phyloP scores from a whole-genome alignment of 2,888 invertebrate species.

The Argyresthia goedartella region DNA sequence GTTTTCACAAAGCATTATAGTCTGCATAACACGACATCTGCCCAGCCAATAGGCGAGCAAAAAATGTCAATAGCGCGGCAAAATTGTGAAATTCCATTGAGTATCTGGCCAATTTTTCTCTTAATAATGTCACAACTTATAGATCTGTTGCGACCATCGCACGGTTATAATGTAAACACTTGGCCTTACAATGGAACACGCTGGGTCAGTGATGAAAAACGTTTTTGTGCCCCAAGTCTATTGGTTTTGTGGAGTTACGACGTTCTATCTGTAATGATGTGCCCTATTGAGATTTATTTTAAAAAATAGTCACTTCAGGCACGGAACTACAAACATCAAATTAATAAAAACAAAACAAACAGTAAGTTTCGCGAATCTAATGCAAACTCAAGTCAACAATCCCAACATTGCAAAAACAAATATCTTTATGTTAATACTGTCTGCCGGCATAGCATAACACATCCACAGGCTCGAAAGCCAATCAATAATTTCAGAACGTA shows the following conservation, averaged over 20 bases:
- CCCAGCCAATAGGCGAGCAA: slow-evolving; percentile 28
- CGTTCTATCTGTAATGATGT: not conserved
- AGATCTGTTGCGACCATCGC: slow-evolving; percentile 33
- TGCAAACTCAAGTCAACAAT: too few relatives aligned
- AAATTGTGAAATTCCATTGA: slow-evolving; percentile 34
- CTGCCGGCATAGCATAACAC: too few relatives aligned
- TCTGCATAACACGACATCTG: slow-evolving; percentile 40
- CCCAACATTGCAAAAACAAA: too few relatives aligned
- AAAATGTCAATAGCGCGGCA: slow-evolving; percentile 38
- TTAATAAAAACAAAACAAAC: too few relatives aligned
- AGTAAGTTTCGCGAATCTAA: too few relatives aligned
- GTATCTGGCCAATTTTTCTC: slow-evolving; percentile 47
- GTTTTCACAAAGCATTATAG: slow-evolving; percentile 15
- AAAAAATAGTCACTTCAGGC: too few relatives aligned
- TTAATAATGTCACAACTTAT: slow-evolving; percentile 58
- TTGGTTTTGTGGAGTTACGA: slow-evolving; percentile 27
- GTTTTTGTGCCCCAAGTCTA: slow-evolving; percentile 26
- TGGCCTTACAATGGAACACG: slow-evolving; percentile 30
- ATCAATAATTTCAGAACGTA: slow-evolving; percentile 36
- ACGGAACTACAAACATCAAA: too few relatives aligned
- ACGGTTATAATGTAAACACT: slow-evolving; percentile 46
- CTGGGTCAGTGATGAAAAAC: slow-evolving; percentile 18
- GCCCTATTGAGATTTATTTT: too few relatives aligned
- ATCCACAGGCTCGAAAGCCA: slow-evolving; percentile 11
- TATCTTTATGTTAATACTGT: too few relatives aligned